A percentile compares a stretch with the other conserved stretches of the same genome.
These are phyloP conservation scores for Chrysopilus asiliformis DNA, from an alignment of 2,888 invertebrate genomes.

Conservation along the genomic window DNA sequence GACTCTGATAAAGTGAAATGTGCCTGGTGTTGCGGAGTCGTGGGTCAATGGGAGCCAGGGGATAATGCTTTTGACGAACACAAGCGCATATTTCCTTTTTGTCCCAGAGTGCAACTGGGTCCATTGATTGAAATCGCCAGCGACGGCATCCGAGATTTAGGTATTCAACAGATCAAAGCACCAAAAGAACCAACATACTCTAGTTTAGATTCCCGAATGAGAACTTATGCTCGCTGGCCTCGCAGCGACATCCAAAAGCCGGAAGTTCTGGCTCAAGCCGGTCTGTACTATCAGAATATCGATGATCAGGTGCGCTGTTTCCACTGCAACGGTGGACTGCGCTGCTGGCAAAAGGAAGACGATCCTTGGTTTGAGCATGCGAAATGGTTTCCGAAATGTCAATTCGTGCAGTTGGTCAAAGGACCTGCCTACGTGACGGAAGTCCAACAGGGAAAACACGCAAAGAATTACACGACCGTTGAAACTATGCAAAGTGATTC, in stretches of 20 bases:
- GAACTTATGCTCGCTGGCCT: conserved; percentile 68
- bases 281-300: conserved; percentile 70
- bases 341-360: conserved; percentile 81
- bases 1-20: conserved; percentile 62
- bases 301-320: conserved; percentile 74
- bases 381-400: conserved; percentile 83
- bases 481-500: not conserved
- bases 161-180: conserved; percentile 37
- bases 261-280: conserved; percentile 65
- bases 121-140: conserved; percentile 35
- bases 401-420: conserved; percentile 66
- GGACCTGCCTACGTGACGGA: conserved; percentile 63
- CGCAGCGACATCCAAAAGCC: conserved; percentile 60
- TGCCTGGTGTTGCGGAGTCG: conserved; percentile 61
- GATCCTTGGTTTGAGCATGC: conserved; percentile 92
- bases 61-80: conserved; percentile 76
- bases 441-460: conserved; percentile 19
- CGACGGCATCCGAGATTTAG: conserved; percentile 42
- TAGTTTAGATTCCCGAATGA: conserved; percentile 52
- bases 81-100: conserved; percentile 62
- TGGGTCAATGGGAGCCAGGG: conserved; percentile 67
- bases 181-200: conserved; percentile 55
- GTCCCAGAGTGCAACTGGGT: conserved; percentile 41
- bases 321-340: conserved; percentile 84
- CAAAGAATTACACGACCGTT: conserved; percentile 1